phyloP scores from a whole-genome alignment of 2,113 vertebrate species.

The Hypomesus transpacificus region DNA sequence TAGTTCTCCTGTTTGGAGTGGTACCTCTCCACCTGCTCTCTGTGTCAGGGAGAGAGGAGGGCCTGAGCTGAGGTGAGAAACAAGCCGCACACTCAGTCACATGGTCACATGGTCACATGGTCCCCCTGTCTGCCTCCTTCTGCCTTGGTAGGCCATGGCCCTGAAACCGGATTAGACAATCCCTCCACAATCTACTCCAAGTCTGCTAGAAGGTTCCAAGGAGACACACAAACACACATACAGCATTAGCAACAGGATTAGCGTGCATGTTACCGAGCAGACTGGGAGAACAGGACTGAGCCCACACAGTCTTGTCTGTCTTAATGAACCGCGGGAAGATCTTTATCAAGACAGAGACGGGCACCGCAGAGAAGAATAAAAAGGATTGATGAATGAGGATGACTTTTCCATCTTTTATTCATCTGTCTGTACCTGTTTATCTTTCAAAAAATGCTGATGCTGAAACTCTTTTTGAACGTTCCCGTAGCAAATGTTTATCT shows the following conservation, averaged over 20 bases:
- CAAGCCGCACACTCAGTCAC: conserved; percentile 25
- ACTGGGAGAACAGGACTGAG: not conserved
- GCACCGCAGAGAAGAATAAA: not conserved
- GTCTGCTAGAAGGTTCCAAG: too few relatives aligned
- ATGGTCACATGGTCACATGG: conserved; percentile 24
- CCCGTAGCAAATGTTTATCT: not conserved
- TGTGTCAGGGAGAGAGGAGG: not conserved
- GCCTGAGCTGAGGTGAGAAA: conserved; percentile 26
- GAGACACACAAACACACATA: conserved; percentile 12
- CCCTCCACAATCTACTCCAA: conserved; percentile 16
- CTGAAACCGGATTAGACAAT: conserved; percentile 46
- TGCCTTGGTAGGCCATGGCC: conserved; percentile 27
- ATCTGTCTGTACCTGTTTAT: conserved; percentile 3
- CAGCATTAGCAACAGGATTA: conserved; percentile 54
- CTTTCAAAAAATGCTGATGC: not conserved
- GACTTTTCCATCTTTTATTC: conserved; percentile 11
- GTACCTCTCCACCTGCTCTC: conserved; percentile 3
- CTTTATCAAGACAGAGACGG: conserved; percentile 6
- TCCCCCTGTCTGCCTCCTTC: conserved; percentile 19
- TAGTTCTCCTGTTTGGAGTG: not conserved
- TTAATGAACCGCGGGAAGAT: conserved; percentile 35
- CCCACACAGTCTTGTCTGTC: conserved; percentile 19
- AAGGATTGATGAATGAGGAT: conserved; percentile 6
- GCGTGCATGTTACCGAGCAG: conserved; percentile 39
- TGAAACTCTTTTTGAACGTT: not conserved